These are phyloP conservation scores for Spodoptera litura DNA, from an alignment of 1,140 invertebrate genomes.

Conservation along the genomic window DNA sequence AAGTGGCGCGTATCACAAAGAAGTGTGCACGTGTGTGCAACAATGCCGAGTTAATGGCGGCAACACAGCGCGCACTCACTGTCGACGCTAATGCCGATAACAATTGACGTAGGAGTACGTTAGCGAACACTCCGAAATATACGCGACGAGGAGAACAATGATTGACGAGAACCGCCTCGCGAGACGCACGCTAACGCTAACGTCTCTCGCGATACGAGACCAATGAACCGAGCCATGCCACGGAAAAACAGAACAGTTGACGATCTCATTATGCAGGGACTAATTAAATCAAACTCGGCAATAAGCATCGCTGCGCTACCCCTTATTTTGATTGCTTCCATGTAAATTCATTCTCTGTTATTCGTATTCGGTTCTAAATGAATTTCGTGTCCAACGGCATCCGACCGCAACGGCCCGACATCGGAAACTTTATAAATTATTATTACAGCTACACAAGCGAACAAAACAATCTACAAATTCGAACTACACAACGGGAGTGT, in stretches of 20 bases:
- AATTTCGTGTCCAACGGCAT: slow-evolving; percentile 68
- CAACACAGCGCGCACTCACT: background rate
- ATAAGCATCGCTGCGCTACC: slow-evolving; percentile 60
- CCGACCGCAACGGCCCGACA: slow-evolving; percentile 61
- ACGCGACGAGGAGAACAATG: slow-evolving; percentile 17
- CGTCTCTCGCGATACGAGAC: background rate
- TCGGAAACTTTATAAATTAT: slow-evolving; percentile 73
- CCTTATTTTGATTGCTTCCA: slow-evolving; percentile 76
- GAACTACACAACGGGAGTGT: slow-evolving; percentile 61
- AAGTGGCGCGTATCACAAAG: slow-evolving; percentile 40
- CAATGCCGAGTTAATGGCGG: slow-evolving; percentile 38
- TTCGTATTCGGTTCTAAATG: slow-evolving; percentile 73
- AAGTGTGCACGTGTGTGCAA: slow-evolving; percentile 28
- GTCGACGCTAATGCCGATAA: slow-evolving; percentile 40
- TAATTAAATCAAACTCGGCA: slow-evolving; percentile 73
- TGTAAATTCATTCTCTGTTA: slow-evolving; percentile 73
- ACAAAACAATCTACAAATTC: slow-evolving; percentile 68
- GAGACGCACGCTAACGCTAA: background rate
- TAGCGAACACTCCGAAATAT: slow-evolving; percentile 16
- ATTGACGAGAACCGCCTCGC: slow-evolving; percentile 14
- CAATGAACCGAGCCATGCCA: slow-evolving; percentile 28
- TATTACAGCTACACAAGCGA: slow-evolving; percentile 62
- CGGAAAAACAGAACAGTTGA: slow-evolving; percentile 63
- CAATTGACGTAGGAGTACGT: slow-evolving; percentile 19
- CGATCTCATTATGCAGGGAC: slow-evolving; percentile 63